phyloP scores from a whole-genome alignment of 1,140 invertebrate genomes.

The Carcinoscorpius rotundicauda region DNA sequence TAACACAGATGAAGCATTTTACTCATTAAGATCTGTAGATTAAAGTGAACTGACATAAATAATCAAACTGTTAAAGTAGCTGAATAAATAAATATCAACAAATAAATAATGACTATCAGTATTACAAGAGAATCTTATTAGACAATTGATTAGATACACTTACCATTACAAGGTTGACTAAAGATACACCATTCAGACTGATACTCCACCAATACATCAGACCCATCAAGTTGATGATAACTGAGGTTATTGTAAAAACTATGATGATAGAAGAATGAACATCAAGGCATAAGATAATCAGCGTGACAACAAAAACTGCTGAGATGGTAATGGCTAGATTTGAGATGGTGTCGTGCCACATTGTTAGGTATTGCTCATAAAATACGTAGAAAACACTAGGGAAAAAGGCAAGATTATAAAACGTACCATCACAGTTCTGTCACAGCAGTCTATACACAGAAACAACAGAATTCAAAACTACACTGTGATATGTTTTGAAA shows the following conservation, averaged over 20 bases:
- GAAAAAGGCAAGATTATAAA: no score
- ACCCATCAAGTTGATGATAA: slow-evolving; percentile 66
- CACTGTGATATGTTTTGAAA: no score
- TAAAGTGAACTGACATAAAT: no score
- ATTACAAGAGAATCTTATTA: no score
- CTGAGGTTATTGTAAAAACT: slow-evolving; percentile 59
- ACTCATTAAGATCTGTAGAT: no score
- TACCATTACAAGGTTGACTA: slow-evolving; percentile 93
- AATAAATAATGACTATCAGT: no score
- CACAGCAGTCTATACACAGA: no score
- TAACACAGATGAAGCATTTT: no score
- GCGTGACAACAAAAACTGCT: slow-evolving; percentile 64
- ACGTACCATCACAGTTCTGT: no score
- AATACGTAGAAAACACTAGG: slow-evolving; percentile 79
- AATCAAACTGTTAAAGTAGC: no score
- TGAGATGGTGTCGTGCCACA: slow-evolving; percentile 62
- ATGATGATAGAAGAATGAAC: slow-evolving; percentile 65
- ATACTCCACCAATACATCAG: slow-evolving; percentile 87
- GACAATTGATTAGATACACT: slow-evolving; percentile 24
- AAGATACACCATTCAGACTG: slow-evolving; percentile 75
- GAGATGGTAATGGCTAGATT: slow-evolving; percentile 58
- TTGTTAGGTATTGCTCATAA: slow-evolving; percentile 86
- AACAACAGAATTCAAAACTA: no score
- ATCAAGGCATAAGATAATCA: slow-evolving; percentile 73
- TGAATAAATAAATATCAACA: no score